Evolutionary conservation across 1,140 invertebrate species (phyloP).

Genomic region (Andrena cerasifolii): DNA sequence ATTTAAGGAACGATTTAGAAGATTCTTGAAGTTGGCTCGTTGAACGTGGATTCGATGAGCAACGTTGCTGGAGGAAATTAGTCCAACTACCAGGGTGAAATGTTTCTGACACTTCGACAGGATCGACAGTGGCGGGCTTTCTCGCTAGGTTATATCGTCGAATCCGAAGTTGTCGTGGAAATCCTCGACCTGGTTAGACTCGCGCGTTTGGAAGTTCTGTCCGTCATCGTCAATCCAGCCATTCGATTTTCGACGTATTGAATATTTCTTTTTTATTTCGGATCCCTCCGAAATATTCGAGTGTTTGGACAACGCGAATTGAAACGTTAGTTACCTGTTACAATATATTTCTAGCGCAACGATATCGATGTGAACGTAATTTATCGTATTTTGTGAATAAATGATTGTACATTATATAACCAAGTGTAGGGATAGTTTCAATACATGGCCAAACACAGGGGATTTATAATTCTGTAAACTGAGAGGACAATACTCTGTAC

Average conservation of each 20-base stretch:
- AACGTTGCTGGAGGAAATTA: constrained; percentile 15
- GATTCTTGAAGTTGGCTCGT: background rate
- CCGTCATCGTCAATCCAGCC: constrained; percentile 11
- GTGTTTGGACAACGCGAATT: no score
- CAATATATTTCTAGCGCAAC: no score
- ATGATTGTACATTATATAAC: background rate
- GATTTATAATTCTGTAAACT: constrained; percentile 46
- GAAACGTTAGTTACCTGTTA: background rate
- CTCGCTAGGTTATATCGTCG: constrained; percentile 2
- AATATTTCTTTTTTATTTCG: background rate
- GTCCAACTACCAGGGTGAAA: background rate
- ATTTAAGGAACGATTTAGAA: background rate
- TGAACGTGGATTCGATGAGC: background rate
- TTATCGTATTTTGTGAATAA: no score
- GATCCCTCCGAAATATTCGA: background rate
- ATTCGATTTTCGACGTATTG: background rate
- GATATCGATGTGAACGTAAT: no score
- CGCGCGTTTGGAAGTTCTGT: no score
- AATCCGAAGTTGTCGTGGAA: background rate
- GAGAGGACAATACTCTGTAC: constrained; percentile 44
- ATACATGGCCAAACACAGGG: background rate
- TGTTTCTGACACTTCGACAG: constrained; percentile 29
- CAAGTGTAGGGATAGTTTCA: background rate
- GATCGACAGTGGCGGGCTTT: background rate
- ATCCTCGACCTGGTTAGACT: constrained; percentile 8